A percentile compares a stretch with the other conserved stretches of the same genome.
Evolutionary conservation across 2,888 invertebrate genomes (phyloP).

Genomic region (Neoitamus cyanurus): DNA sequence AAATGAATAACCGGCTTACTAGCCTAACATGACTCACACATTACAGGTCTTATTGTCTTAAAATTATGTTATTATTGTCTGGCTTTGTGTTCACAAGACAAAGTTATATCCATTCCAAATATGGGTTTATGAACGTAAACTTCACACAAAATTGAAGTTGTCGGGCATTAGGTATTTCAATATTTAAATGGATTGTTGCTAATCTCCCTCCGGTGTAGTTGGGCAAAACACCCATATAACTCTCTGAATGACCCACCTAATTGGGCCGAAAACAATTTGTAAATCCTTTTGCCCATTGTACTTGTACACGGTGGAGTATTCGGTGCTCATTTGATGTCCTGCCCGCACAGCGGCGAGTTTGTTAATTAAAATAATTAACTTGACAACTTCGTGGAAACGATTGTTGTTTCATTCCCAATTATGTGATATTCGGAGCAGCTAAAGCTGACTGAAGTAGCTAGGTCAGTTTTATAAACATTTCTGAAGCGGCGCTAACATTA

Average conservation of each 20-base stretch:
- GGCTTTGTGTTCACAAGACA: no score
- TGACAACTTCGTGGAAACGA: neutral
- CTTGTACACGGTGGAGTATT: neutral
- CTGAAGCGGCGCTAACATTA: neutral
- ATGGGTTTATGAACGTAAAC: no score
- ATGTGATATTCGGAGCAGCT: neutral
- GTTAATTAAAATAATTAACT: conserved; percentile 5
- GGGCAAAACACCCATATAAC: neutral
- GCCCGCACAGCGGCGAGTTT: neutral
- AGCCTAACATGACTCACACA: no score
- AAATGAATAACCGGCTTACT: no score
- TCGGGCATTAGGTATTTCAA: no score
- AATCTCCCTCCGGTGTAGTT: neutral
- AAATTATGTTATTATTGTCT: no score
- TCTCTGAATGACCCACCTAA: neutral
- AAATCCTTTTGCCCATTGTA: neutral
- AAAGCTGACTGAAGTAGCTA: neutral
- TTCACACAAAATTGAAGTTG: no score
- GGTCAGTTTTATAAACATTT: neutral
- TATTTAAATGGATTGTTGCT: neutral
- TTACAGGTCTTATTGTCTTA: no score
- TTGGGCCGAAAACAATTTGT: neutral
- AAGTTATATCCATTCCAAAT: no score
- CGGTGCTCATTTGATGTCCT: neutral
- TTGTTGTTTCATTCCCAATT: neutral